These are phyloP conservation scores for Drosophila ironensis DNA, from an alignment of 1,140 invertebrate genomes.

Conservation along the genomic window DNA sequence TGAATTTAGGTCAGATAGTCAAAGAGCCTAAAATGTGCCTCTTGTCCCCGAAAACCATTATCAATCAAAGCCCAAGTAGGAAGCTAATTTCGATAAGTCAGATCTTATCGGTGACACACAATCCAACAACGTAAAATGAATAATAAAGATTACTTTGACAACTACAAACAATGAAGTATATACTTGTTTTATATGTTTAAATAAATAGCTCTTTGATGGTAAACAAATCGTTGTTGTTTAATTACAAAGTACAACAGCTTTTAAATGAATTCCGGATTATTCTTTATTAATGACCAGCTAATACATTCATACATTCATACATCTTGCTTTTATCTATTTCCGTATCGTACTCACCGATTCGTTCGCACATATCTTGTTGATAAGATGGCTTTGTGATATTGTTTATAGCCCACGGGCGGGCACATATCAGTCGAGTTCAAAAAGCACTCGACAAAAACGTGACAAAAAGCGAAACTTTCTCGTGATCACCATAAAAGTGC, in stretches of 20 bases:
- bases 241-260: not conserved
- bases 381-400: not conserved
- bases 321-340: not conserved
- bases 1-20: no score
- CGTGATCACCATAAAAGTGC: constrained; percentile 34
- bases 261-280: not conserved
- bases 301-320: no score
- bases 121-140: not conserved
- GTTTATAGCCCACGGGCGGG: not conserved
- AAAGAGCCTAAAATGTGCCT: no score
- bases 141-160: not conserved
- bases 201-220: not conserved
- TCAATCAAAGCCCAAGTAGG: not conserved
- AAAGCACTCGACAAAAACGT: constrained; percentile 60
- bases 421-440: constrained; percentile 12
- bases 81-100: not conserved
- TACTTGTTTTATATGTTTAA: not conserved
- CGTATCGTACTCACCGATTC: not conserved
- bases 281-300: no score
- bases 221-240: no score
- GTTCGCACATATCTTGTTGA: not conserved
- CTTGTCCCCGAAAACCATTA: no score
- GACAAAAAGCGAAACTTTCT: constrained; percentile 28
- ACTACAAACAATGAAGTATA: no score
- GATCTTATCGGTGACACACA: not conserved